Evolutionary conservation across 2,888 invertebrate genomes (phyloP).

Genomic region (Caenorhabditis japonica): DNA sequence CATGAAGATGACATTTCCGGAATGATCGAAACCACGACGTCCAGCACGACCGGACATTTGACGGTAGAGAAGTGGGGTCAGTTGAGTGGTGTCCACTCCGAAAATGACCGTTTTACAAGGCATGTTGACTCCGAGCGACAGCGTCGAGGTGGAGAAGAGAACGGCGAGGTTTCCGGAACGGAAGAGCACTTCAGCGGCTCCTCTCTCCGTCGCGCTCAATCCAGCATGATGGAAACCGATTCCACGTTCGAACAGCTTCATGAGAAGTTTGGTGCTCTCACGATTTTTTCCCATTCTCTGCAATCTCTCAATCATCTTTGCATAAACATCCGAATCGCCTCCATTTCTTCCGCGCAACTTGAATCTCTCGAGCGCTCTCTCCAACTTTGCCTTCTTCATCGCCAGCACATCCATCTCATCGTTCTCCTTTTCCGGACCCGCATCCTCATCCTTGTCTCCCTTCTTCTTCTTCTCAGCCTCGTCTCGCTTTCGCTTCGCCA

Average conservation of each 20-base stretch:
- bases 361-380: conserved; percentile 71
- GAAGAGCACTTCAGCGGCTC: conserved; percentile 76
- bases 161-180: conserved; percentile 72
- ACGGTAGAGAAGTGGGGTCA: conserved; percentile 75
- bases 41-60: conserved; percentile 77
- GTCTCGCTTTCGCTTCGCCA: conserved; percentile 74
- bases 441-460: conserved; percentile 54
- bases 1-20: conserved; percentile 76
- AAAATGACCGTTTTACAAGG: conserved; percentile 76
- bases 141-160: conserved; percentile 75
- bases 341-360: conserved; percentile 66
- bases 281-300: conserved; percentile 53
- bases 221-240: conserved; percentile 76
- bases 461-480: conserved; percentile 71
- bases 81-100: conserved; percentile 72
- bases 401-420: conserved; percentile 69
- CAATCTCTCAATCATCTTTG: conserved; percentile 69
- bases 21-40: conserved; percentile 76
- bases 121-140: conserved; percentile 77
- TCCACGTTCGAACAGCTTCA: conserved; percentile 73
- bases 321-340: conserved; percentile 70
- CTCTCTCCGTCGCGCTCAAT: conserved; percentile 69
- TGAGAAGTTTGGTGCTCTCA: conserved; percentile 63
- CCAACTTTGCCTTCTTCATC: conserved; percentile 66
- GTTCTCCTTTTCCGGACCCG: conserved; percentile 57